A percentile compares a stretch with the other conserved stretches of the same genome.
Evolutionary conservation across 2,888 invertebrate genomes (phyloP).

Genomic region (Nephrotoma guestfalica): DNA sequence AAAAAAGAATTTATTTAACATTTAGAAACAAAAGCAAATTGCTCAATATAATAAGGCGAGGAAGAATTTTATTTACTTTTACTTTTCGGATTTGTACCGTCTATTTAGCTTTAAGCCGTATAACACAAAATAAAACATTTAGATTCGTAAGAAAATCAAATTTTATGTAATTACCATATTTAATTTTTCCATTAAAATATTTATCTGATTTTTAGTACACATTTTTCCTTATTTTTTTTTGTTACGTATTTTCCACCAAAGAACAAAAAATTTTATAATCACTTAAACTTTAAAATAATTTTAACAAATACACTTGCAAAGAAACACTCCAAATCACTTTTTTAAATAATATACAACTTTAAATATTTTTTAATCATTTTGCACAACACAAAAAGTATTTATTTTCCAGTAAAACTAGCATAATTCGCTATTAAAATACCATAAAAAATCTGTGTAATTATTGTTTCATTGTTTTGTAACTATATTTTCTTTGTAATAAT

Average conservation of each 20-base stretch:
- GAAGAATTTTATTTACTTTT: not conserved
- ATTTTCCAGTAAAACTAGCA: not conserved
- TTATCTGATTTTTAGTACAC: constrained; percentile 58
- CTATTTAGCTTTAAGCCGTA: not conserved
- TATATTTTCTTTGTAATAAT: not conserved
- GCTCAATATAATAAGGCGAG: not conserved
- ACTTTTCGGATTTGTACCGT: not conserved
- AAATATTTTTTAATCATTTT: not conserved
- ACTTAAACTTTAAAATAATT: not conserved
- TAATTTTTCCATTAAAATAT: constrained; percentile 56
- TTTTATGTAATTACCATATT: constrained; percentile 40
- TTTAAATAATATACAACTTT: not conserved
- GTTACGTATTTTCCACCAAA: not conserved
- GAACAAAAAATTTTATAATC: not conserved
- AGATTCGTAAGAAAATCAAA: not conserved
- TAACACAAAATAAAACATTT: not conserved
- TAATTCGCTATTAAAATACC: not conserved
- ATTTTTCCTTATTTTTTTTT: constrained; percentile 23
- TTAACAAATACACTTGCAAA: not conserved
- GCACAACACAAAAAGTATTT: not conserved
- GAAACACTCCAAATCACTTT: not conserved
- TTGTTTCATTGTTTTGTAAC: not conserved
- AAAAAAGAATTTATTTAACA: not conserved
- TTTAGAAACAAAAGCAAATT: not conserved
- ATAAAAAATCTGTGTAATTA: not conserved